A percentile compares a stretch with the other conserved stretches of the same genome.
These are phyloP conservation scores for Bombus confusus DNA, from an alignment of 1,140 invertebrate species.

Conservation along the genomic window DNA sequence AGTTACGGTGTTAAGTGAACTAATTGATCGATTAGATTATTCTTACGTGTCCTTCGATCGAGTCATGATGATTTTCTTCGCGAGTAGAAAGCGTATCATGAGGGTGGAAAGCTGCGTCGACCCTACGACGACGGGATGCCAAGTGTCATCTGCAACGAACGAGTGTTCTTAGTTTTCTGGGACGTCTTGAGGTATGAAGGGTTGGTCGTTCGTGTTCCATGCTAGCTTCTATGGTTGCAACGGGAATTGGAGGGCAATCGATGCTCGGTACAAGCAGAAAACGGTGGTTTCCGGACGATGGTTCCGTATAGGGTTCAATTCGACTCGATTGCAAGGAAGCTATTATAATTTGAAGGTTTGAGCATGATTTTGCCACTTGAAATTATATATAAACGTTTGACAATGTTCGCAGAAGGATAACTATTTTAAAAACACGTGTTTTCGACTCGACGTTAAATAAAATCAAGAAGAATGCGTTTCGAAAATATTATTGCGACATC, in stretches of 20 bases:
- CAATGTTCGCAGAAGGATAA: no score
- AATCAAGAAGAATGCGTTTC: not conserved
- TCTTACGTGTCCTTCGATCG: not conserved
- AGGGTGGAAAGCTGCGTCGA: conserved; percentile 42
- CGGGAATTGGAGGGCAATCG: conserved; percentile 12
- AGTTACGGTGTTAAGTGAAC: no score
- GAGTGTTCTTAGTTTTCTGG: conserved; percentile 33
- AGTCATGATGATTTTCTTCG: conserved; percentile 9
- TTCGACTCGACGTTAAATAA: no score
- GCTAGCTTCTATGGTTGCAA: not conserved
- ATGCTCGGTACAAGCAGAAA: not conserved
- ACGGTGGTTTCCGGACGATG: no score
- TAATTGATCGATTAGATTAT: not conserved
- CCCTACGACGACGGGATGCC: conserved; percentile 59
- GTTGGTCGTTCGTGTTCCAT: conserved; percentile 14
- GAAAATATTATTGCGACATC: not conserved
- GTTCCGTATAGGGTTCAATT: not conserved
- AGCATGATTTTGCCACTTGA: not conserved
- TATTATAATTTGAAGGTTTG: not conserved
- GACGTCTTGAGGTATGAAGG: no score
- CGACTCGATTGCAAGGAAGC: not conserved
- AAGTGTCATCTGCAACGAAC: conserved; percentile 64
- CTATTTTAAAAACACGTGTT: no score
- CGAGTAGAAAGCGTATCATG: not conserved
- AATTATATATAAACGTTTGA: not conserved